Evolutionary conservation across 2,888 invertebrate species (phyloP).

Genomic region (Melinaea marsaeus): DNA sequence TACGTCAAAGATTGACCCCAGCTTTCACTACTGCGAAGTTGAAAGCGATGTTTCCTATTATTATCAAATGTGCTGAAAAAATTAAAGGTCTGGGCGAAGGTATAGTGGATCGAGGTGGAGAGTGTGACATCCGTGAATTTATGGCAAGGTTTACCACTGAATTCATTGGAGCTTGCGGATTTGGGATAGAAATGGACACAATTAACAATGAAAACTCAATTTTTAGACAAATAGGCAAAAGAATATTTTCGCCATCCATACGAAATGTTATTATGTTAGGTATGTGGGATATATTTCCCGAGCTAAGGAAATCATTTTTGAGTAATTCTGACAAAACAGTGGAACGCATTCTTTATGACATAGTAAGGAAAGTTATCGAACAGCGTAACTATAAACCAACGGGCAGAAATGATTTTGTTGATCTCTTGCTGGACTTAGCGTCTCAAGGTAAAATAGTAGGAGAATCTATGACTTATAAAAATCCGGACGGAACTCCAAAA

Average conservation of each 20-base stretch:
- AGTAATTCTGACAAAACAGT: conserved; percentile 32
- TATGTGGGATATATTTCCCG: conserved; percentile 48
- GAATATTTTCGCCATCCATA: conserved; percentile 39
- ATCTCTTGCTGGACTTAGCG: conserved; percentile 44
- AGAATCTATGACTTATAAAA: conserved; percentile 49
- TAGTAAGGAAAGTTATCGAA: conserved; percentile 44
- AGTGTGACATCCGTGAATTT: conserved; percentile 40
- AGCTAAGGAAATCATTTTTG: conserved; percentile 34
- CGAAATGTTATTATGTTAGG: conserved; percentile 33
- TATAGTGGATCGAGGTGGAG: conserved; percentile 37
- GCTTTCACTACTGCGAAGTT: conserved; percentile 60
- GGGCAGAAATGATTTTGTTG: conserved; percentile 47
- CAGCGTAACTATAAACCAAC: conserved; percentile 51
- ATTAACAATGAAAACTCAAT: conserved; percentile 44
- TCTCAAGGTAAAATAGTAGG: conserved; percentile 49
- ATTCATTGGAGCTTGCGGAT: conserved; percentile 51
- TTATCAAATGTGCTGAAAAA: conserved; percentile 55
- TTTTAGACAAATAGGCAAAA: conserved; percentile 40
- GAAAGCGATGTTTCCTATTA: conserved; percentile 60
- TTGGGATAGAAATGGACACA: conserved; percentile 44
- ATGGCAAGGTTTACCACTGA: conserved; percentile 51
- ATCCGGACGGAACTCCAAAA: conserved; percentile 46
- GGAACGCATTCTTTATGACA: conserved; percentile 35
- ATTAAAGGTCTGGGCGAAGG: conserved; percentile 36
- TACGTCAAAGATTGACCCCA: conserved; percentile 57